Percentiles rank a stretch among this genome's conserved stretches.
These are phyloP conservation scores for Temnothorax ravouxi DNA, from an alignment of 2,888 invertebrate species.

Conservation along the genomic window DNA sequence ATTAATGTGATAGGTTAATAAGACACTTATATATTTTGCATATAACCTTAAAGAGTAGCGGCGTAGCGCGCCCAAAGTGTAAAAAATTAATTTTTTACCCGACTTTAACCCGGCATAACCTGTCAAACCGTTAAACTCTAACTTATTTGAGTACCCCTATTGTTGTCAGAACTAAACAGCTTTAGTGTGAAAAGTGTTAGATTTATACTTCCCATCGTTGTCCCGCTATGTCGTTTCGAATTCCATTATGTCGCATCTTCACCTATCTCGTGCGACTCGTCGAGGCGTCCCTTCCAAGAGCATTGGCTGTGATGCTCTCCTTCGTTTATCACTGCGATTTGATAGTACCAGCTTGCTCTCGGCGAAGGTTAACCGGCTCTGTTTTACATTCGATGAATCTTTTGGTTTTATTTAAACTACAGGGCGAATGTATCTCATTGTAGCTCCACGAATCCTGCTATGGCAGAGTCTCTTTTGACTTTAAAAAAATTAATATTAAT, in stretches of 20 bases:
- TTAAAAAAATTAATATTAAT: too few relatives aligned
- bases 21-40: too few relatives aligned
- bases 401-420: constrained; percentile 34
- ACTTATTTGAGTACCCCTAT: too few relatives aligned
- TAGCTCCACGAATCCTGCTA: constrained; percentile 10
- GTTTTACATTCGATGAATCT: constrained; percentile 25
- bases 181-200: not conserved
- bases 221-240: constrained; percentile 5
- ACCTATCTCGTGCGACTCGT: not conserved
- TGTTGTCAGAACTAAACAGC: not conserved
- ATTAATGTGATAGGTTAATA: too few relatives aligned
- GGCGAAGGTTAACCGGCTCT: constrained; percentile 44
- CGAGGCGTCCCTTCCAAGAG: constrained; percentile 6
- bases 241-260: constrained; percentile 18
- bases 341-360: constrained; percentile 20
- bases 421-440: constrained; percentile 20
- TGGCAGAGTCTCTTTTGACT: not conserved
- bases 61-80: too few relatives aligned
- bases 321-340: constrained; percentile 40
- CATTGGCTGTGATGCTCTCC: not conserved
- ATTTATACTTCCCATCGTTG: constrained; percentile 28
- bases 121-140: too few relatives aligned
- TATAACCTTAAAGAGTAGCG: too few relatives aligned
- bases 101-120: too few relatives aligned
- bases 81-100: too few relatives aligned